Conservation (phyloP, 2,113 vertebrate species). For the Phaetusa simplex region DNA sequence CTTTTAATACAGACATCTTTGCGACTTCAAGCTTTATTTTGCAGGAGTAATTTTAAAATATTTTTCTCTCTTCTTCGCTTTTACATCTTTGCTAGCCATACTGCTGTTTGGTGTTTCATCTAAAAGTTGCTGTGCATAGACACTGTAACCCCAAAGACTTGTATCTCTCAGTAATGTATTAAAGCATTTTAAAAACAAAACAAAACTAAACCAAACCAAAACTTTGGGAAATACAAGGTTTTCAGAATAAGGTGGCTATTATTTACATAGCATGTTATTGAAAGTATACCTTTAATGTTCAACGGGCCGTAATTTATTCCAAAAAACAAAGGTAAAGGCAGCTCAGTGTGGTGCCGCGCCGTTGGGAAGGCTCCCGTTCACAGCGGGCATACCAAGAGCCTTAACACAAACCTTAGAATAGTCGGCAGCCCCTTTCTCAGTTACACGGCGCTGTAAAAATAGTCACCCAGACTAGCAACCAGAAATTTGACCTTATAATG, state of each 20-base stretch:
- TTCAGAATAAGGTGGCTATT: background rate
- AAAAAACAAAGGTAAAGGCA: background rate
- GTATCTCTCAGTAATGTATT: background rate
- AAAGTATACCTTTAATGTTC: background rate
- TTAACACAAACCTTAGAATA: conserved; percentile 47
- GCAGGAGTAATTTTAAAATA: background rate
- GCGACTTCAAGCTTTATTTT: background rate
- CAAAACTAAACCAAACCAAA: background rate
- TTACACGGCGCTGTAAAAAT: conserved; percentile 57
- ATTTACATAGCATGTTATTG: background rate
- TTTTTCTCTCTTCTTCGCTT: background rate
- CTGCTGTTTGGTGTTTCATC: background rate
- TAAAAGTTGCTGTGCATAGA: background rate
- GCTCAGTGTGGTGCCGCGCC: background rate
- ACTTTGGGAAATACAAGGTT: background rate
- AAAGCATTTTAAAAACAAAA: background rate
- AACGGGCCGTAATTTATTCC: background rate
- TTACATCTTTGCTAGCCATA: background rate
- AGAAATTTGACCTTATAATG: conserved; percentile 47
- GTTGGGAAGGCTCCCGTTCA: background rate
- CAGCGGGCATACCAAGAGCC: conserved; percentile 18
- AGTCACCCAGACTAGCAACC: conserved; percentile 8
- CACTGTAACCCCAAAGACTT: background rate
- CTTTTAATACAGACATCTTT: background rate
- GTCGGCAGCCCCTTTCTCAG: conserved; percentile 45